Evolutionary conservation across 2,113 vertebrate genomes (phyloP).

Genomic region (Callospermophilus lateralis): DNA sequence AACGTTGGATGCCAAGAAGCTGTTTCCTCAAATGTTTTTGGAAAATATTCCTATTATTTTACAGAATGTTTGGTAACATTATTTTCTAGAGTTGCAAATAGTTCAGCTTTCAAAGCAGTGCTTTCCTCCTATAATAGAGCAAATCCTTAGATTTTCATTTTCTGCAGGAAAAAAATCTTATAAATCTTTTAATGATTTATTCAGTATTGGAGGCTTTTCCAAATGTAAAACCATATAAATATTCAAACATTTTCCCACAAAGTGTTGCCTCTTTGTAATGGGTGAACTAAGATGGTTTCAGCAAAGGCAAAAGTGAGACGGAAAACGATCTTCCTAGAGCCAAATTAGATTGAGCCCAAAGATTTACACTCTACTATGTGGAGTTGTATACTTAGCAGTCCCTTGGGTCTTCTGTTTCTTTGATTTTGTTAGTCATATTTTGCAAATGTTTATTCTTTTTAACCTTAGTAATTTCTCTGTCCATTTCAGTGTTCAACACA

Average conservation of each 20-base stretch:
- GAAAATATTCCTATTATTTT: constrained; percentile 1
- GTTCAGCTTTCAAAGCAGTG: not conserved
- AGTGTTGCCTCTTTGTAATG: not conserved
- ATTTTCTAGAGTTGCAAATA: not conserved
- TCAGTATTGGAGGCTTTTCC: not conserved
- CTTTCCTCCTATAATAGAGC: not conserved
- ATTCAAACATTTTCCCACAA: constrained; percentile 16
- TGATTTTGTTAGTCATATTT: not conserved
- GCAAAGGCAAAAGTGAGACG: not conserved
- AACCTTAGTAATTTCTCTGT: not conserved
- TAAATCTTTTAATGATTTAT: constrained; percentile 54
- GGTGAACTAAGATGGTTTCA: constrained; percentile 41
- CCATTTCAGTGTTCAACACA: not conserved
- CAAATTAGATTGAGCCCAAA: not conserved
- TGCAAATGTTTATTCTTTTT: not conserved
- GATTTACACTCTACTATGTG: not conserved
- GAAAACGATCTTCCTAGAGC: not conserved
- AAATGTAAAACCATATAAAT: constrained; percentile 32
- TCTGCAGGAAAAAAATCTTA: constrained; percentile 18
- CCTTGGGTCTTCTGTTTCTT: not conserved
- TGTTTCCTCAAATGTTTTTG: constrained; percentile 35
- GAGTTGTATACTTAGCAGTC: not conserved
- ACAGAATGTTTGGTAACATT: not conserved
- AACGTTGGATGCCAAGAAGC: not conserved
- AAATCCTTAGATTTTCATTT: not conserved